Base-by-base conservation (phyloP, 2,888 invertebrate genomes). In the Cerceris rybyensis region DNA sequence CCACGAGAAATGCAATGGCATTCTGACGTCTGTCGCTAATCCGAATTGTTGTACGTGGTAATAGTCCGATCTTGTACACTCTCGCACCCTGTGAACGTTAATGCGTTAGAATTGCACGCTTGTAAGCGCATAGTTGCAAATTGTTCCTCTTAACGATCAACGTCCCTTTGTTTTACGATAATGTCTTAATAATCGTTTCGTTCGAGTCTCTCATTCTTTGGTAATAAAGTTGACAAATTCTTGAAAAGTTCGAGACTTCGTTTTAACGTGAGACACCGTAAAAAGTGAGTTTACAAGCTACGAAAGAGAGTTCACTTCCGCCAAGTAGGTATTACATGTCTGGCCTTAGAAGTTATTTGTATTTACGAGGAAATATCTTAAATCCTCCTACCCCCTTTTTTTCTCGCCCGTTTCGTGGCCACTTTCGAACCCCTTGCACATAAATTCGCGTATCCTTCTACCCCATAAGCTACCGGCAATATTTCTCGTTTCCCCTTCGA, bases 371-470 rank as follows among this genome's bases (percentile, higher is more conserved):
- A 71, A 78, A 70, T 70, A 63, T 17, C 46, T 28, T 13, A 49
- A 17, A 28, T 42, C 42, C 72, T 65, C 66, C 66, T 42, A 60
- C 50, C 66, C 69, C 67, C 58, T 58, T 59, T 64, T 60, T 69
- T 65, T 71, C 46, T 5, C 70, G 57, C 70, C 57, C 58, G 11
- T 61, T 59, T 70, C 73, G 66, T 61, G 66, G 65, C 67, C 50
- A 49, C 54, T 55, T 55, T 64, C 70, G 58, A 70, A 61, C 61
- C 75, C 61, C 50, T 55, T 28, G 65, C 65, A 28, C 80, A 82
- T 84, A 84, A 84, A 84, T 84, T 75, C 80, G 73, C 65, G 70
- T 72, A 50, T 74, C 80, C 85, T 84, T 75, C 72, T 58, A 75
- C 59, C 65, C 69, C 78, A 70, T 84, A 80, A 84, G 82, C 80